Evolutionary conservation across 2,888 invertebrate genomes (phyloP), one percentile per base, ranked within the genome.

Genomic region (Hydriomena furcata): DNA sequence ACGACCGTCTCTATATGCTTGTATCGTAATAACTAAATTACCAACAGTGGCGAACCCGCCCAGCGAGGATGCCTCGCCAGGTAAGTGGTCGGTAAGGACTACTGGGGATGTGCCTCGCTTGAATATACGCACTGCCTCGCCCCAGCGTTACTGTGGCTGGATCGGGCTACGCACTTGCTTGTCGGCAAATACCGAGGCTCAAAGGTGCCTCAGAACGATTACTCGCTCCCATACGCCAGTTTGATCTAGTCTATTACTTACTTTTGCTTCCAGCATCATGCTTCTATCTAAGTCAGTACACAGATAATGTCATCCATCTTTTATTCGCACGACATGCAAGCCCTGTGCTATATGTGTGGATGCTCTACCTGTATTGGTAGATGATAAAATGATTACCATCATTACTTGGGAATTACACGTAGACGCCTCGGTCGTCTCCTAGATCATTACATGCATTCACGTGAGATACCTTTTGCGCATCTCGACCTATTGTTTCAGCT

Each of bases 331-430:
- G 74, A 74, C 70, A 62, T 66, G 65, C 59, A 59, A 68, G 31
- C 58, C 43, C 31, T 52, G 34, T 38, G 11, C 30, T 41, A 27
- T 37, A 31, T 25, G 24, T 32, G 25, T 8, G 44, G 8, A 41
- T 24, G 24, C 11, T 17, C 12, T 36, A 34, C 35, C 51, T 27
- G 50, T 52, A 84, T 82, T 78, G 84, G 81, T 76, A 77, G 85
- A 88, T 84, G 84, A 82, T 84, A 78, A 84, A 85, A 88, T 88
- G 85, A 89, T 89, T 87, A 80, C 87, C 69, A 76, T 85, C 84
- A 88, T 88, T 89, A 86, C 72, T 52, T 53, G 67, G 54, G 76
- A 83, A 86, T 86, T 83, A 83, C 80, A 68, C 65, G 74, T 62
- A 71, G 76, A 68, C 71, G 73, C 75, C 66, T 58, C 60, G 61